Evolutionary conservation across 2,888 invertebrate species (phyloP).

Genomic region (Furcula furcula): DNA sequence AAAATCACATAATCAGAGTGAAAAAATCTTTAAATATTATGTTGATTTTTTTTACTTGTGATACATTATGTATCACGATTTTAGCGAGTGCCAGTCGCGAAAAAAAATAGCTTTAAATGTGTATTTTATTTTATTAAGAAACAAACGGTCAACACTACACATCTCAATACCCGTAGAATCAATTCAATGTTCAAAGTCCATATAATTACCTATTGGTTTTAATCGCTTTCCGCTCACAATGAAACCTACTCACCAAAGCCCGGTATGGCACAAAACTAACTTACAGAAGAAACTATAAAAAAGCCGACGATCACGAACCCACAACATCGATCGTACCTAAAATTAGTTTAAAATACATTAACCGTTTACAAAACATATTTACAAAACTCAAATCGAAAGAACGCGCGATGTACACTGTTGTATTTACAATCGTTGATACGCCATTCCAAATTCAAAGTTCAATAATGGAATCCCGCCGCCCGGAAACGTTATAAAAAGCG

Average conservation of each 20-base stretch:
- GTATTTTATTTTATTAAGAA: too few relatives aligned
- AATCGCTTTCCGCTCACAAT: slow-evolving; percentile 7
- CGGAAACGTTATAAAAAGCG: slow-evolving; percentile 79
- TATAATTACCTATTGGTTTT: not conserved
- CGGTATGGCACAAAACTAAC: slow-evolving; percentile 29
- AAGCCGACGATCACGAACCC: slow-evolving; percentile 41
- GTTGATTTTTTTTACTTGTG: too few relatives aligned
- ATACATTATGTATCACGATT: too few relatives aligned
- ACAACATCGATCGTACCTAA: slow-evolving; percentile 13
- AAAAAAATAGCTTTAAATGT: too few relatives aligned
- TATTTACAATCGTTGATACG: slow-evolving; percentile 23
- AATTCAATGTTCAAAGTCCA: too few relatives aligned
- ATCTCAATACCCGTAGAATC: too few relatives aligned
- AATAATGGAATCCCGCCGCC: slow-evolving; percentile 68
- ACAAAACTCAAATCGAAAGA: not conserved
- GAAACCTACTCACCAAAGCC: slow-evolving; percentile 12
- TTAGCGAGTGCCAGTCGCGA: too few relatives aligned
- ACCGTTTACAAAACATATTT: slow-evolving; percentile 1
- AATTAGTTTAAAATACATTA: slow-evolving; percentile 14
- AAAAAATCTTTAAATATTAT: too few relatives aligned
- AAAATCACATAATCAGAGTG: too few relatives aligned
- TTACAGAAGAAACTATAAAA: slow-evolving; percentile 51
- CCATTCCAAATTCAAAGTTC: slow-evolving; percentile 34
- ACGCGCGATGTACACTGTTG: slow-evolving; percentile 11
- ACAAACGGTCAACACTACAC: too few relatives aligned